Evolutionary conservation across 2,113 vertebrate genomes (phyloP).

Genomic region (Tiliqua scincoides): DNA sequence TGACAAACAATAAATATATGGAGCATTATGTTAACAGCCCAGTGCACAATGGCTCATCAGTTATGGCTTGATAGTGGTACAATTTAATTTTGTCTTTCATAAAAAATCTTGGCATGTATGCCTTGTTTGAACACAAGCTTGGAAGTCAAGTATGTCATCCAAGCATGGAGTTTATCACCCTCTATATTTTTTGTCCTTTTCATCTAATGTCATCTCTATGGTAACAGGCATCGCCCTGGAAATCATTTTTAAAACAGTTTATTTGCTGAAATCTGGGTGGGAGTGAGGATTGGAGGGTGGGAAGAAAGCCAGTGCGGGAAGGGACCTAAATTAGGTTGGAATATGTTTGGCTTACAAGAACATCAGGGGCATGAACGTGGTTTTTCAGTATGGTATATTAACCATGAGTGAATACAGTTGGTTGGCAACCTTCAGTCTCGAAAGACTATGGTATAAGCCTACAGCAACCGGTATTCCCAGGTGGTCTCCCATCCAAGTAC

Average conservation of each 20-base stretch:
- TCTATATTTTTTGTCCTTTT: constrained; percentile 90
- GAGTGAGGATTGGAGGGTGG: background rate
- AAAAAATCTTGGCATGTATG: constrained; percentile 80
- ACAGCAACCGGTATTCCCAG: too few relatives aligned
- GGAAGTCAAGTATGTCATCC: constrained; percentile 87
- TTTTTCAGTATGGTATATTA: constrained; percentile 77
- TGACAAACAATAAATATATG: constrained; percentile 91
- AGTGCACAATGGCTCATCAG: constrained; percentile 83
- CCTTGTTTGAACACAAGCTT: constrained; percentile 83
- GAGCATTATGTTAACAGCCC: constrained; percentile 81
- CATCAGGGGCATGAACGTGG: constrained; percentile 74
- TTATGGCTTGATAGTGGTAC: constrained; percentile 84
- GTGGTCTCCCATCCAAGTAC: too few relatives aligned
- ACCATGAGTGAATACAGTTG: constrained; percentile 70
- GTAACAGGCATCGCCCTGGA: constrained; percentile 87
- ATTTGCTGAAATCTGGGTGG: constrained; percentile 77
- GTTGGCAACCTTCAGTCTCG: too few relatives aligned
- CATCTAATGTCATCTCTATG: constrained; percentile 91
- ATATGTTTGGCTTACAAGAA: constrained; percentile 82
- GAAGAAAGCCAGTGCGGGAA: background rate
- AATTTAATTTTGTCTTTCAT: constrained; percentile 91
- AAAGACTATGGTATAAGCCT: too few relatives aligned
- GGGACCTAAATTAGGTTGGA: constrained; percentile 59
- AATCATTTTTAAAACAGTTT: constrained; percentile 87
- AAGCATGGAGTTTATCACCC: constrained; percentile 84